A percentile compares a stretch with the other conserved stretches of the same genome.
phyloP scores from a whole-genome alignment of 2,888 invertebrate genomes.

The Uloborus plumipes region DNA sequence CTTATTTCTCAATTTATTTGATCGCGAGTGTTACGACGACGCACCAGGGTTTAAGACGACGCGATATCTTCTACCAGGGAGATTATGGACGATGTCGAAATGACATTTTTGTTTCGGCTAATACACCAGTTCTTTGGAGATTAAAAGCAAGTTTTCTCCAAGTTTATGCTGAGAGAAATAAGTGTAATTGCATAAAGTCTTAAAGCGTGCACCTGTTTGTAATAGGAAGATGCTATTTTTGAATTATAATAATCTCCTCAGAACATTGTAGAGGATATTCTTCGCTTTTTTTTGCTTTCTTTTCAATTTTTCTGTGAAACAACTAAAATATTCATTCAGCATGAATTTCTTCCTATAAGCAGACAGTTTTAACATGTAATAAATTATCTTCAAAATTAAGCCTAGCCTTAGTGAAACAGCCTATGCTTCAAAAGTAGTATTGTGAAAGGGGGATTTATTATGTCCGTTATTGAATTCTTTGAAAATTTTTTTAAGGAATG shows the following conservation, averaged over 20 bases:
- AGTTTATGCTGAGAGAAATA: constrained; percentile 43
- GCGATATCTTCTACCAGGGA: neutral
- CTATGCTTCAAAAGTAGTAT: too few species aligned
- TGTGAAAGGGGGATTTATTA: too few species aligned
- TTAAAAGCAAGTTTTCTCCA: constrained; percentile 19
- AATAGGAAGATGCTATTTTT: constrained; percentile 19
- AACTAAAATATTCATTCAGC: too few species aligned
- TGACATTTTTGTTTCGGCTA: constrained; percentile 34
- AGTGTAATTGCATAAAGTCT: constrained; percentile 52
- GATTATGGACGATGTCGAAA: neutral
- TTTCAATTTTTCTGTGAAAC: too few species aligned
- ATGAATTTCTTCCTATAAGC: too few species aligned
- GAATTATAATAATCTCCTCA: constrained; percentile 43
- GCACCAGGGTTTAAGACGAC: constrained; percentile 34
- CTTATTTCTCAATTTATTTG: constrained; percentile 63
- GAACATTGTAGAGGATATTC: neutral
- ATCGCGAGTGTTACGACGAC: constrained; percentile 34
- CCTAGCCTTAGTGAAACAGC: too few species aligned
- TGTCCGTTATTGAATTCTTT: too few species aligned
- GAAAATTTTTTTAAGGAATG: too few species aligned
- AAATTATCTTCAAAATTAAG: too few species aligned
- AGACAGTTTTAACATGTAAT: too few species aligned
- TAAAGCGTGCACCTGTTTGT: constrained; percentile 21
- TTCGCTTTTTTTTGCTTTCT: too few species aligned
- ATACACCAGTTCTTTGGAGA: constrained; percentile 39